Evolutionary conservation across 1,140 invertebrate genomes (phyloP).

Genomic region (Ooceraea biroi): DNA sequence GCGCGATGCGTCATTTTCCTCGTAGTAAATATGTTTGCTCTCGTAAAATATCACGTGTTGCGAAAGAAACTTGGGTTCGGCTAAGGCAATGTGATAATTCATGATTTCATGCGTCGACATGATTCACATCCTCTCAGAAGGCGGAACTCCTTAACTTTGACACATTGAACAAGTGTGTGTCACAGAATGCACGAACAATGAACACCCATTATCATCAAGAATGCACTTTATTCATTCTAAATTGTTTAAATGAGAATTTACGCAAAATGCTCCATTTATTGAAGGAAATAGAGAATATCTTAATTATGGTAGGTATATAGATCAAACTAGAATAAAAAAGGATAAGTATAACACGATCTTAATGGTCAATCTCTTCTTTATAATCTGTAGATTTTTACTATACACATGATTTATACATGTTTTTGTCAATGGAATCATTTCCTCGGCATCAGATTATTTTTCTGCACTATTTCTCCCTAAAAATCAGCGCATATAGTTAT

Average conservation of each 20-base stretch:
- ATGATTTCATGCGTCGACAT: constrained; percentile 34
- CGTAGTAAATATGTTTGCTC: constrained; percentile 46
- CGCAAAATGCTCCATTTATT: neutral
- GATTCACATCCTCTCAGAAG: constrained; percentile 44
- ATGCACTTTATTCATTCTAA: neutral
- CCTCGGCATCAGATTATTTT: neutral
- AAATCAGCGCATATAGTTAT: neutral
- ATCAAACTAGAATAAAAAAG: neutral
- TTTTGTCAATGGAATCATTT: neutral
- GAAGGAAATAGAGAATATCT: too few species aligned
- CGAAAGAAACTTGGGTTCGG: too few species aligned
- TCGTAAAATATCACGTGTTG: constrained; percentile 27
- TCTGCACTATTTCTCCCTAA: neutral
- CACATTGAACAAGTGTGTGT: neutral
- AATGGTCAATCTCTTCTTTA: neutral
- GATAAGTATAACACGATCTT: neutral
- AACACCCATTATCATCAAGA: neutral
- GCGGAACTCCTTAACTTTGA: constrained; percentile 32
- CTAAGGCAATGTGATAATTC: constrained; percentile 28
- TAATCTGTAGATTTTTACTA: neutral
- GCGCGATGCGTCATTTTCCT: constrained; percentile 14
- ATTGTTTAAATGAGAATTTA: neutral
- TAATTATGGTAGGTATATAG: neutral
- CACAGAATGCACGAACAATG: neutral
- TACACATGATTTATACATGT: neutral